Base-by-base conservation (phyloP, 2,113 vertebrate genomes). In the Pica pica region DNA sequence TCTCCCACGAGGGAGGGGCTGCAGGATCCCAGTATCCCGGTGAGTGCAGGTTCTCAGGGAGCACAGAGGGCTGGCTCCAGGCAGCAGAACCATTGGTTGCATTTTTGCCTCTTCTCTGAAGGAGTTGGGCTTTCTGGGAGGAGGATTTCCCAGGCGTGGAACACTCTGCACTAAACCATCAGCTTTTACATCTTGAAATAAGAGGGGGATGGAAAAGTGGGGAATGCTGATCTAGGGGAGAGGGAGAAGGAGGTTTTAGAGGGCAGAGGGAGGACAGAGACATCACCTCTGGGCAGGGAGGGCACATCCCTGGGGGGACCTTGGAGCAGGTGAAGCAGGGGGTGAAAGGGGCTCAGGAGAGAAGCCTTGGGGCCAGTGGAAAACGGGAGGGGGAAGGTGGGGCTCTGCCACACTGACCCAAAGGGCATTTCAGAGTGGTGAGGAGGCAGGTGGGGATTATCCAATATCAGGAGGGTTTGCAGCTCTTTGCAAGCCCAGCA, bases 41-140 rank as follows among this genome's bases (percentile, higher is more conserved):
- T 1, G 56, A 27, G 33, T 3, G 19, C 3, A 2, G 7, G 6
- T 13, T 39, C 61, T 11, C 39, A 11, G 2, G 42, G 71, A 55
- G 63, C 82, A 52, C 55, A 55, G n/a, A 56, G 68, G 8, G 53
- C 9, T 44, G 57, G 65, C 41, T 83, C 56, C 31, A 26, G 65
- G 15, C 19, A 76, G 52, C 14, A 47, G 31, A 49, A 59, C 15
- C 59, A n/a, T 30, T 42, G 26, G 63, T 63, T 44, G 27, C 44
- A 9, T 67, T 91, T 78, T 33, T 1, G 50, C 30, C 39, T 39
- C 41, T 55, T 39, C 83, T 59, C 59, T 70, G 42, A 23, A 39
- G 59, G 28, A 77, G 18, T 2, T 28, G 41, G 30, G 46, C 20
- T 74, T 33, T 42, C 68, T 10, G 53, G 67, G n/a, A 71, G 12